Conservation (phyloP, 2,797 vertebrate genomes). For the Channallabes apus region DNA sequence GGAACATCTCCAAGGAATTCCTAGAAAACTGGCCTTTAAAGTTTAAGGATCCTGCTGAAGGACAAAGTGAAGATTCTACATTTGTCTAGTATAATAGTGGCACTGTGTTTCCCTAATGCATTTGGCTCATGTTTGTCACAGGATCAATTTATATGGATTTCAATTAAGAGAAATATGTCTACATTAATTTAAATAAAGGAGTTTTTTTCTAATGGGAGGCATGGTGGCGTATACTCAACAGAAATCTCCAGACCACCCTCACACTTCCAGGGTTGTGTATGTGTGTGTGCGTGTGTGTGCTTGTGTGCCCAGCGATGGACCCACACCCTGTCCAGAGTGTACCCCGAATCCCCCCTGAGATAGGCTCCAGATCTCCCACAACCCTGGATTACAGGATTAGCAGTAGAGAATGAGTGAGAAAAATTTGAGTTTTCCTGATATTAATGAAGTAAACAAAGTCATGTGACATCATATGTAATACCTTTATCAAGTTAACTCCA, state of each 20-base stretch:
- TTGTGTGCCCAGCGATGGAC: too few relatives aligned
- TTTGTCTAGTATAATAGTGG: neutral
- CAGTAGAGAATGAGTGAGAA: too few relatives aligned
- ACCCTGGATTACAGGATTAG: too few relatives aligned
- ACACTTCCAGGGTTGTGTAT: too few relatives aligned
- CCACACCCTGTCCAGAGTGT: too few relatives aligned
- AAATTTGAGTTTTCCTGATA: neutral
- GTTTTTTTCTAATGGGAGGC: too few relatives aligned
- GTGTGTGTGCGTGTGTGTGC: too few relatives aligned
- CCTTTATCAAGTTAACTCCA: neutral
- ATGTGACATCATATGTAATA: neutral
- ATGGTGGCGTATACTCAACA: conserved; percentile 36
- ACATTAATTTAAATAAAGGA: neutral
- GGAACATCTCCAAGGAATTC: neutral
- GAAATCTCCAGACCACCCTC: conserved; percentile 37
- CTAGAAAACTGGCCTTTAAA: neutral
- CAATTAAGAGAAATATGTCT: neutral
- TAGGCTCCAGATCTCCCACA: too few relatives aligned
- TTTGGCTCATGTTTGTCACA: neutral
- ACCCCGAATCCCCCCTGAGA: too few relatives aligned
- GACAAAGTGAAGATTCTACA: neutral
- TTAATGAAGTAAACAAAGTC: neutral
- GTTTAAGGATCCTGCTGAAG: neutral
- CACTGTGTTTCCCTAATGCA: neutral
- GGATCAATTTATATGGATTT: neutral